A percentile compares a stretch with the other conserved stretches of the same genome.
phyloP scores from a whole-genome alignment of 2,888 invertebrate species.

The Cerastoderma edule region DNA sequence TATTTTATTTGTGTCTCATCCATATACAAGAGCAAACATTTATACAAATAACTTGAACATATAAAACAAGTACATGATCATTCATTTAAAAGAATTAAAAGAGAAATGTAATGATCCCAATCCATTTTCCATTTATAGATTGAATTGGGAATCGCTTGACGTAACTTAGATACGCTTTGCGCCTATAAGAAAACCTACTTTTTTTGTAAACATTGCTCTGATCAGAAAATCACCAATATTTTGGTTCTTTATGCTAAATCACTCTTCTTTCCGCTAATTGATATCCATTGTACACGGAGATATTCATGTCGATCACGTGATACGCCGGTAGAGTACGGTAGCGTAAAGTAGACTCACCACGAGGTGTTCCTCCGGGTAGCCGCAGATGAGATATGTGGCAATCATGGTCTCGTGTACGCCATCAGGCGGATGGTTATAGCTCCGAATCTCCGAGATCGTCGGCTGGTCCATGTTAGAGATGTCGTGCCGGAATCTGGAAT shows the following conservation, averaged over 20 bases:
- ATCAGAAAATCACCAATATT: neutral
- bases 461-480: slow-evolving; percentile 76
- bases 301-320: neutral
- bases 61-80: too few species aligned
- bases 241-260: neutral
- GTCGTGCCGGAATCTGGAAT: slow-evolving; percentile 66
- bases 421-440: slow-evolving; percentile 75
- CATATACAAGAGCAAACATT: too few species aligned
- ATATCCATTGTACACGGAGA: neutral
- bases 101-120: too few species aligned
- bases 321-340: neutral
- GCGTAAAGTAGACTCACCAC: too few species aligned
- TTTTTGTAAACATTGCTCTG: neutral
- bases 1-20: too few species aligned
- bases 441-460: slow-evolving; percentile 77
- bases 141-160: too few species aligned
- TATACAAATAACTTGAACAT: too few species aligned
- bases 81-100: too few species aligned
- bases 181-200: neutral
- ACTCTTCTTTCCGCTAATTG: neutral
- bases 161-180: neutral
- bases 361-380: slow-evolving; percentile 71
- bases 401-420: slow-evolving; percentile 77
- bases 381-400: slow-evolving; percentile 76
- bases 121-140: too few species aligned